Base-by-base conservation (phyloP, 2,888 invertebrate species). In the Scelioninae gen. 2 region DNA sequence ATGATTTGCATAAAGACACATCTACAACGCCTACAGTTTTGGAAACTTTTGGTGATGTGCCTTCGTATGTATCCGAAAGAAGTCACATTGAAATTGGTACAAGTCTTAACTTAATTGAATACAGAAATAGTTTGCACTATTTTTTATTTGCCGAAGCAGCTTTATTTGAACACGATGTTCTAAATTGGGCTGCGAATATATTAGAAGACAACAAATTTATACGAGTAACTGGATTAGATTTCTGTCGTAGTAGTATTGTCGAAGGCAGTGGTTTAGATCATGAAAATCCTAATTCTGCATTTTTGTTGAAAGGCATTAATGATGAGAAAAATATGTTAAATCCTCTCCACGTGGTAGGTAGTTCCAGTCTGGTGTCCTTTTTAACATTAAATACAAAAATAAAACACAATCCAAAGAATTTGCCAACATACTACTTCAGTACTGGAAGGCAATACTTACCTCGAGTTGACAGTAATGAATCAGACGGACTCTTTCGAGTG, bases 341-440 rank as follows among this genome's bases (percentile, higher is more conserved):
- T 81, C 87, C 89, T 0, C 87, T 94, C 33, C 93, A 94, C 86
- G 87, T 96, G 31, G 91, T 91, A 0, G 96, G 96, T 0, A 91
- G 92, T 45, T 92, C 91, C 0, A 92, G 93, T 15, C 86, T 95
- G 9, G 88, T 89, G 58, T 90, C 94, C 0, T 94, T 93, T 77
- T 88, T 95, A 78, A 92, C 93, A 0, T 91, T 92, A 82, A 90
- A 92, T 80, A 88, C 93, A 0, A 93, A 92, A 83, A 89, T 92
- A 76, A 86, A 90, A 0, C 83, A 94, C 0, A 89, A 90, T 79
- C 85, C 88, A 0, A 89, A 89, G 43, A 84, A 87, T 16, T 86
- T 95, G 43, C 95, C 96, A 0, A 78, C 95, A 3, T 90, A 89
- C 81, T 91, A 91, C 78, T 92, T 93, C 78, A 85, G 91, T 9